Base-by-base conservation (phyloP, 2,113 vertebrate genomes). In the Lota lota region DNA sequence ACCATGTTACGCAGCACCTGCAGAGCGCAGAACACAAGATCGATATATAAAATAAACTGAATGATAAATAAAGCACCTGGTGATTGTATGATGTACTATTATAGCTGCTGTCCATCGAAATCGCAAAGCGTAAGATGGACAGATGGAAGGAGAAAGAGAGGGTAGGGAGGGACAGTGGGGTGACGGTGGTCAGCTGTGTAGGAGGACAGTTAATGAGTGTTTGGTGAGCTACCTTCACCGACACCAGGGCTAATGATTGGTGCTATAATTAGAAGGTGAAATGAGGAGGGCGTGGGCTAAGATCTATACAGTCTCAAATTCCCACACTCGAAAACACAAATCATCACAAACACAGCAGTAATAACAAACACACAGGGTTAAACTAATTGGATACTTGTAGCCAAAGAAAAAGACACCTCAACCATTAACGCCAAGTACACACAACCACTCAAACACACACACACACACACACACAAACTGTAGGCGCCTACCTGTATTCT, bases 1-100 rank as follows among this genome's bases (percentile, higher is more conserved):
- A 99, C 97, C 97, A 99, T 99, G 68, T 99, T 99, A 64, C 96
- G 91, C 82, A 99, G 93, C 81, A 99, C 97, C 97, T 99, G 79
- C 16, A 36, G 36, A 16, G 12, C 71, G 17, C 36, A 57, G 11
- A 5, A 21, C 58, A 61, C 19, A 22, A 16, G 14, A 15, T 15
- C 2, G 22, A 61, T 61, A 8, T 22, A 16, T 17, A 14, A 16
- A 16, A 61, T 22, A 24, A 5, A 12, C 12, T 12, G 40, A 47
- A 24, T 5, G 11, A 12, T 58, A 1, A 8, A 20, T 19, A 0
- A 18, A 58, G 56, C 20, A n/a, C 18, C 18, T n/a, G 56, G 12
- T 47, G 40, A 47, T 47, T 47, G 40, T 12, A 33, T 33, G 10
- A 47, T 47, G 40, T 2, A 12, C 40, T 47, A 11, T 47, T 10